Percentiles rank a stretch among this genome's conserved stretches.
These are phyloP conservation scores for Anarrhichthys ocellatus DNA, from an alignment of 2,113 vertebrate species.

Conservation along the genomic window DNA sequence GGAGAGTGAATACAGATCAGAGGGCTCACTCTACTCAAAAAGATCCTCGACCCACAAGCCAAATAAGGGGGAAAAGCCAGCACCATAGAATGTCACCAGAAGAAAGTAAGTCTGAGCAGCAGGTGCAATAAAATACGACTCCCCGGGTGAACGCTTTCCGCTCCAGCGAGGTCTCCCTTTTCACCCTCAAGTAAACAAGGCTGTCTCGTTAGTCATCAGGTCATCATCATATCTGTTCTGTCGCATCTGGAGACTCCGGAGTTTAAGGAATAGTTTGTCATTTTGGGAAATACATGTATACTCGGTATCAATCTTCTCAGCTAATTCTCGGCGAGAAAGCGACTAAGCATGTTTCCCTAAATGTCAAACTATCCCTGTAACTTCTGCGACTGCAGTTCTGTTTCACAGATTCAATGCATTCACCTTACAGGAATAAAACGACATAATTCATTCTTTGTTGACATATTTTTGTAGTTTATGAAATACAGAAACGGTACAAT, in stretches of 20 bases:
- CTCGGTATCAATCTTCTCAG: no score
- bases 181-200: conserved; percentile 57
- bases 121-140: conserved; percentile 36
- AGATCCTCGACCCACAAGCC: conserved; percentile 39
- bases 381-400: not conserved
- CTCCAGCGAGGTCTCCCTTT: conserved; percentile 52
- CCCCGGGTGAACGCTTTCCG: conserved; percentile 13
- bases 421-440: not conserved
- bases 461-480: conserved; percentile 35
- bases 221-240: not conserved
- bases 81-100: conserved; percentile 14
- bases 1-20: not conserved
- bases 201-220: conserved; percentile 30
- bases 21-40: not conserved
- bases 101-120: conserved; percentile 28
- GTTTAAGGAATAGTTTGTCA: not conserved
- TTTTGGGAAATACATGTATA: not conserved
- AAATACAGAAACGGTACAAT: conserved; percentile 38
- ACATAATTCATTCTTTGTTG: conserved; percentile 5
- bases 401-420: not conserved
- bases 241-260: not conserved
- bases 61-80: conserved; percentile 53
- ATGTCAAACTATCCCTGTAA: not conserved
- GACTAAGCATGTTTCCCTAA: not conserved
- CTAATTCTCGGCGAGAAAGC: not conserved